Conservation (phyloP, 2,113 vertebrate genomes). For the Epinephelus moara region DNA sequence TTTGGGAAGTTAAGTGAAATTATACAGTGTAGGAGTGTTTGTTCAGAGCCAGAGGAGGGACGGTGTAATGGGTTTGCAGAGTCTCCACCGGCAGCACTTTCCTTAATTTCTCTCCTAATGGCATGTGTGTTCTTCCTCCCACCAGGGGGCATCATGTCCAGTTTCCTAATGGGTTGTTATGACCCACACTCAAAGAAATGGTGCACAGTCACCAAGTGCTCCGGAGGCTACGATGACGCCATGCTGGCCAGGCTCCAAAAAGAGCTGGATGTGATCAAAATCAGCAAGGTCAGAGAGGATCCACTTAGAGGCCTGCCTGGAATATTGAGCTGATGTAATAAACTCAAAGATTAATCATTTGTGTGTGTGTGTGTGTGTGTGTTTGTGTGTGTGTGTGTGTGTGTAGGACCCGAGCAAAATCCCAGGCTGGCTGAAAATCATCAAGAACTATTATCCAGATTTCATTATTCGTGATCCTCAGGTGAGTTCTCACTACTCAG, state of each 20-base stretch:
- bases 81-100: neutral
- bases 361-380: constrained; percentile 10
- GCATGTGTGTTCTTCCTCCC: neutral
- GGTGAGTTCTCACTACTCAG: constrained; percentile 81
- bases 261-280: constrained; percentile 97
- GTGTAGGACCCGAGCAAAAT: constrained; percentile 95
- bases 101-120: neutral
- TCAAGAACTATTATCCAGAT: constrained; percentile 99
- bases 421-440: constrained; percentile 95
- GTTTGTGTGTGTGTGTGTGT: constrained; percentile 21
- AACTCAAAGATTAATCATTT: constrained; percentile 20
- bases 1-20: neutral
- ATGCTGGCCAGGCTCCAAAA: constrained; percentile 93
- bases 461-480: constrained; percentile 96
- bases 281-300: constrained; percentile 92
- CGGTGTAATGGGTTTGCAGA: neutral
- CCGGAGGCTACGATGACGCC: constrained; percentile 95
- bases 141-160: constrained; percentile 98
- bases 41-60: neutral
- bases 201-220: constrained; percentile 98
- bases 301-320: neutral
- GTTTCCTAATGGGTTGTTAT: constrained; percentile 98
- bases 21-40: too few species aligned
- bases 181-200: constrained; percentile 93
- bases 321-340: constrained; percentile 24